phyloP scores from a whole-genome alignment of 2,113 vertebrate species.

The Ageneiosus marmoratus region DNA sequence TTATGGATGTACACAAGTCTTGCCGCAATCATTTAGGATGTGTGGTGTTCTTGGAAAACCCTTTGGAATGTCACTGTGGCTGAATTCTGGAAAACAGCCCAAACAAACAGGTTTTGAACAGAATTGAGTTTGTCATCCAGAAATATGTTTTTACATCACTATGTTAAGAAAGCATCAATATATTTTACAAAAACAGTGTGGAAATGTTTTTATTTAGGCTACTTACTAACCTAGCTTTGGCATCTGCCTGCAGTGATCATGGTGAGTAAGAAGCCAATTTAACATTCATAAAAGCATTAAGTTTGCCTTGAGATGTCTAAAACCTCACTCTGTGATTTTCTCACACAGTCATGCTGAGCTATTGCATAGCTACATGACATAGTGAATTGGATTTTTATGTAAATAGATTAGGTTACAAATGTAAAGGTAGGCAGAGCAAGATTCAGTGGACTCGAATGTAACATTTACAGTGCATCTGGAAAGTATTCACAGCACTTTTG shows the following conservation, averaged over 20 bases:
- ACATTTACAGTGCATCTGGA: too few relatives aligned
- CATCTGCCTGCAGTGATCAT: background rate
- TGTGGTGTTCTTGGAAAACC: background rate
- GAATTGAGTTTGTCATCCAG: background rate
- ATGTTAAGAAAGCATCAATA: background rate
- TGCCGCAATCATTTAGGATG: background rate
- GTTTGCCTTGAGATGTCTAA: background rate
- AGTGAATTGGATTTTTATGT: background rate
- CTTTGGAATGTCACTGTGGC: background rate
- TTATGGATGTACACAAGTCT: too few relatives aligned
- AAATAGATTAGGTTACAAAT: background rate
- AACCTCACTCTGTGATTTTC: background rate
- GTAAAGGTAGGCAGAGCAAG: background rate
- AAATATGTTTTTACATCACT: background rate
- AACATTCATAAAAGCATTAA: background rate
- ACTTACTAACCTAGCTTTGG: background rate
- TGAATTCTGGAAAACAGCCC: background rate
- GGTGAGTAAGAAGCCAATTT: background rate
- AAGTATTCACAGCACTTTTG: too few relatives aligned
- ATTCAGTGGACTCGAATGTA: background rate
- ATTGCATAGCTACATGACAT: background rate
- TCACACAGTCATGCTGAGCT: background rate
- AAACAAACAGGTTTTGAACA: background rate
- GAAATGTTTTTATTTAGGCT: background rate
- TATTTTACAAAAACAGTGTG: background rate